Conservation (phyloP, 2,888 invertebrate genomes). For the Spicauda simplicius region DNA sequence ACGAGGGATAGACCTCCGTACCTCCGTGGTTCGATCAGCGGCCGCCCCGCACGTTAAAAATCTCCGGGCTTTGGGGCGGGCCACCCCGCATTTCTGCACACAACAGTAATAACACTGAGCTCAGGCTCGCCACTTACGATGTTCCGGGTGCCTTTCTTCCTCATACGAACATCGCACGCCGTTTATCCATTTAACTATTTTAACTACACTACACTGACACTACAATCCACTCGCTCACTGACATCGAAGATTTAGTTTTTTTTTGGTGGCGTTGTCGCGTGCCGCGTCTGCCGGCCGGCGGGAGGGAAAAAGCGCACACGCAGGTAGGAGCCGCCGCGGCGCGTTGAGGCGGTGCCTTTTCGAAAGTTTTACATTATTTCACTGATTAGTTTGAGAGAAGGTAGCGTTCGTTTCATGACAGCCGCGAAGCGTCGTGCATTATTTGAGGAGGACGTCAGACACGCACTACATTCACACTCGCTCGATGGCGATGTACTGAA, state of each 20-base stretch:
- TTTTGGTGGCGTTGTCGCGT: slow-evolving; percentile 81
- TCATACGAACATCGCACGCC: slow-evolving; percentile 85
- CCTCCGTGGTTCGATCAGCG: slow-evolving; percentile 75
- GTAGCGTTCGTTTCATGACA: slow-evolving; percentile 70
- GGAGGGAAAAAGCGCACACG: slow-evolving; percentile 75
- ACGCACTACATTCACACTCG: slow-evolving; percentile 69
- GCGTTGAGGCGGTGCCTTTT: slow-evolving; percentile 71
- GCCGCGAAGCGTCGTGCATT: slow-evolving; percentile 72
- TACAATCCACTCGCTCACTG: slow-evolving; percentile 74
- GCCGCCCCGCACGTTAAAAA: slow-evolving; percentile 72
- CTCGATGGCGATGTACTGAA: slow-evolving; percentile 73
- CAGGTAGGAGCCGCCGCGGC: slow-evolving; percentile 85
- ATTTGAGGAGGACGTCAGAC: slow-evolving; percentile 57
- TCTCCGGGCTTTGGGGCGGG: slow-evolving; percentile 69
- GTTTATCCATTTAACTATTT: slow-evolving; percentile 83
- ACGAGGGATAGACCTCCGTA: slow-evolving; percentile 82
- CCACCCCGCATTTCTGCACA: slow-evolving; percentile 76
- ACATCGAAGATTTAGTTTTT: slow-evolving; percentile 76
- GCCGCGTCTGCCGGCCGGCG: slow-evolving; percentile 88
- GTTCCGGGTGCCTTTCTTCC: slow-evolving; percentile 83
- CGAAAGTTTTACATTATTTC: slow-evolving; percentile 85
- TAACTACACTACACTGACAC: slow-evolving; percentile 81
- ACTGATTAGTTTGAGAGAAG: slow-evolving; percentile 75
- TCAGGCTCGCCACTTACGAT: slow-evolving; percentile 78
- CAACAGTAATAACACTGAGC: slow-evolving; percentile 71